A percentile compares a stretch with the other conserved stretches of the same genome.
phyloP scores from a whole-genome alignment of 2,113 vertebrate species.

The Macrotis lagotis region DNA sequence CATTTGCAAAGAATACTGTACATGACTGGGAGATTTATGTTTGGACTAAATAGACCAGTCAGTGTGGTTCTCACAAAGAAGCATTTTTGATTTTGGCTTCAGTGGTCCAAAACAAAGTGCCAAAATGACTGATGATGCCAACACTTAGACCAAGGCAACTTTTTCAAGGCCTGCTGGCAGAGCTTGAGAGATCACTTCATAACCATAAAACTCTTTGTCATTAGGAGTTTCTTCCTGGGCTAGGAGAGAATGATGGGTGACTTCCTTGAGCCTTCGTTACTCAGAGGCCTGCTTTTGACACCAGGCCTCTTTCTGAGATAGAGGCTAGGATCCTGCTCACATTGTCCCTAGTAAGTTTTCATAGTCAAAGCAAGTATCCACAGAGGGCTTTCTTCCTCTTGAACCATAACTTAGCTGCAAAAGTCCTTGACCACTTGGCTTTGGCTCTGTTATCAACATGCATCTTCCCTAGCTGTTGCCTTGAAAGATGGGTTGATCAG shows the following conservation, averaged over 20 bases:
- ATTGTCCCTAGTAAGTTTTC: not conserved
- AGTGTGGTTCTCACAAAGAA: not conserved
- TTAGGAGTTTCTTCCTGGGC: conserved; percentile 12
- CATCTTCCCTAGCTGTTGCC: not conserved
- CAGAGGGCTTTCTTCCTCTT: not conserved
- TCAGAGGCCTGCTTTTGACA: not conserved
- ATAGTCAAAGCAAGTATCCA: not conserved
- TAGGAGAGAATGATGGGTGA: not conserved
- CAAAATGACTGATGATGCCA: conserved; percentile 21
- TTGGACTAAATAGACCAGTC: not conserved
- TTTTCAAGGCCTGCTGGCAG: conserved; percentile 37
- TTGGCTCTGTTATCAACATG: not conserved
- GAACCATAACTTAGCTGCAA: not conserved
- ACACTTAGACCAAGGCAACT: conserved; percentile 10
- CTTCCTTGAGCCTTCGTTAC: not conserved
- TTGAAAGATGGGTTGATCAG: not conserved
- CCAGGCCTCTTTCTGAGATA: not conserved
- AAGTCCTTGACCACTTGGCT: not conserved
- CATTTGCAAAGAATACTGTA: not conserved
- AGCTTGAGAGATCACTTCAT: not conserved
- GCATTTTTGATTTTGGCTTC: conserved; percentile 25
- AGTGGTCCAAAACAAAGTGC: not conserved
- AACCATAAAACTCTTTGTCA: conserved; percentile 17
- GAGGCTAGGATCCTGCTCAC: not conserved
- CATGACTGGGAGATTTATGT: not conserved